Base-by-base conservation (phyloP, 1,140 invertebrate genomes). In the Camponotus floridanus region DNA sequence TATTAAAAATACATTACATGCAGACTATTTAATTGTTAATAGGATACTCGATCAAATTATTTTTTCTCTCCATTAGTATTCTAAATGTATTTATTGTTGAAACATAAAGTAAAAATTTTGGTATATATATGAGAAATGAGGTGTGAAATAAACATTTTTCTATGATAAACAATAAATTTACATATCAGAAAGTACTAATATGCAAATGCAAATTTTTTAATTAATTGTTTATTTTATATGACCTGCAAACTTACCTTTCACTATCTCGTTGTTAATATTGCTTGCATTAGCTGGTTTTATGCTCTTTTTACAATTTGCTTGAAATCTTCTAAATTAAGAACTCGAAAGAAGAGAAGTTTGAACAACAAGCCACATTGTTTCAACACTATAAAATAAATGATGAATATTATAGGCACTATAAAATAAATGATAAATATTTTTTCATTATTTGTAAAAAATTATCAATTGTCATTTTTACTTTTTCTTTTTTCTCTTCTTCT, bases 1-100 rank as follows among this genome's bases (percentile, higher is more conserved):
- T 94, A 94, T 93, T 93, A 92, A 70, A 94, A 94, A 94, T 83
- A 87, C 91, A 45, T 45, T 80, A 61, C 65, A 85, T 88, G 87
- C 86, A 74, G 81, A 89, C 48, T 90, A 81, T 71, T 83, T 88
- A 91, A 91, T 92, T 92, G 88, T 88, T 91, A 91, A 92, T 90
- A 86, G 80, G 91, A 87, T 88, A 90, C 90, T 86, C 86, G 86
- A 88, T 78, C 68, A 80, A 76, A 68, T 86, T 57, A 42, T 89
- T 84, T 86, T 51, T 51, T 51, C 5, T 87, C 78, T 79, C 6
- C 86, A 86, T 89, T 18, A 36, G 48, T 26, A 67, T 67, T 67
- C 88, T 91, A 92, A 92, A 92, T 91, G 90, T 91, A 92, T 91
- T 88, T 76, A 62, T 33, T 51, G 33, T 13, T 48, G 26, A 62